These are phyloP conservation scores for Sparidentex hasta DNA, from an alignment of 2,797 vertebrate genomes.

Conservation along the genomic window DNA sequence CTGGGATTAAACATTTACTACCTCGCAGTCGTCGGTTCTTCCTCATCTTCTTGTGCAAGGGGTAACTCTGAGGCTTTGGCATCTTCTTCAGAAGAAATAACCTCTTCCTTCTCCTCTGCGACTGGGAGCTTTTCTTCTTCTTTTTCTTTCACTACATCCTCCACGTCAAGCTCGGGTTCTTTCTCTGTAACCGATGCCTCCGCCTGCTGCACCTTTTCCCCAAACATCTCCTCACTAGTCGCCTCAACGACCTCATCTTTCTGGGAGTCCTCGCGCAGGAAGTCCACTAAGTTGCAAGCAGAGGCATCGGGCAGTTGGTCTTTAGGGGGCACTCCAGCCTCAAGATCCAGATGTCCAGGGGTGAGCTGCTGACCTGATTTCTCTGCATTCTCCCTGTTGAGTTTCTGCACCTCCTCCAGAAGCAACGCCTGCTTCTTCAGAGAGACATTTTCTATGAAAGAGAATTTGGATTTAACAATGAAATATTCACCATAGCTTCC, in stretches of 20 bases:
- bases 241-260: slow-evolving; percentile 30
- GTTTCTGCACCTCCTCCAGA: slow-evolving; percentile 88
- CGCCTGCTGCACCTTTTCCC: slow-evolving; percentile 19
- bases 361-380: slow-evolving; percentile 60
- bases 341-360: slow-evolving; percentile 48
- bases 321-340: slow-evolving; percentile 52
- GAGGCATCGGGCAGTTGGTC: slow-evolving; percentile 36
- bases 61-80: slow-evolving; percentile 20
- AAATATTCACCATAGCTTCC: background rate
- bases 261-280: slow-evolving; percentile 64
- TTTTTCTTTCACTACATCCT: slow-evolving; percentile 43
- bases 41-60: slow-evolving; percentile 28
- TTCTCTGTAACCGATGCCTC: slow-evolving; percentile 38
- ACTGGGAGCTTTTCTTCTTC: slow-evolving; percentile 30
- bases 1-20: slow-evolving; percentile 41
- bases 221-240: slow-evolving; percentile 20
- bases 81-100: slow-evolving; percentile 35
- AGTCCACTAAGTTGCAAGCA: slow-evolving; percentile 55
- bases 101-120: slow-evolving; percentile 41
- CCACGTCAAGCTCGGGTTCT: slow-evolving; percentile 29
- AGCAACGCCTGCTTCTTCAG: slow-evolving; percentile 84
- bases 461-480: slow-evolving; percentile 15
- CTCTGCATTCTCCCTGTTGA: slow-evolving; percentile 89
- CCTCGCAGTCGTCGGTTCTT: slow-evolving; percentile 62
- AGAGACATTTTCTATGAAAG: slow-evolving; percentile 82